Evolutionary conservation across 2,888 invertebrate species (phyloP).

Genomic region (Habrosyne pyritoides): DNA sequence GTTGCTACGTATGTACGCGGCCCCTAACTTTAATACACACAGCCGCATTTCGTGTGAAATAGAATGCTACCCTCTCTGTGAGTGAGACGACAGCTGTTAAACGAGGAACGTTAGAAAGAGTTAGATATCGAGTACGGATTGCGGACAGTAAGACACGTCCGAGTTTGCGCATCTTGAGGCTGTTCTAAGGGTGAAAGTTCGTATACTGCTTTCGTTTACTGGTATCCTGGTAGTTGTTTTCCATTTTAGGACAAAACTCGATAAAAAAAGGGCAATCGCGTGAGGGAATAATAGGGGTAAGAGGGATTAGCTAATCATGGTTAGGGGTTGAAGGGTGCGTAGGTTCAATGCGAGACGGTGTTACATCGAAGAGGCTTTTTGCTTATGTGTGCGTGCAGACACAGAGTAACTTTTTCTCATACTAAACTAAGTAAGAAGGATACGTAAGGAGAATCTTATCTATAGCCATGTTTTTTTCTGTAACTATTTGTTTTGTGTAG

Average conservation of each 20-base stretch:
- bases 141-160: conserved; percentile 62
- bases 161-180: conserved; percentile 78
- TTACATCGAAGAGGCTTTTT: conserved; percentile 15
- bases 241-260: conserved; percentile 84
- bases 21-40: conserved; percentile 65
- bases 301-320: conserved; percentile 51
- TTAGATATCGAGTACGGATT: conserved; percentile 55
- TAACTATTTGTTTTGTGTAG: too few relatives aligned
- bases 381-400: conserved; percentile 31
- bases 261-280: conserved; percentile 77
- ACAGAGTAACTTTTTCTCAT: conserved; percentile 8
- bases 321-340: conserved; percentile 63
- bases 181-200: conserved; percentile 70
- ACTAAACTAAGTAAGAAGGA: too few relatives aligned
- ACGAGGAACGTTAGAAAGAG: conserved; percentile 65
- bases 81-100: conserved; percentile 49
- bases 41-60: conserved; percentile 42
- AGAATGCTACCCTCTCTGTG: conserved; percentile 58
- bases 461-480: too few relatives aligned
- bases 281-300: conserved; percentile 35
- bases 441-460: too few relatives aligned
- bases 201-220: conserved; percentile 56
- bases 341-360: conserved; percentile 20
- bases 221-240: conserved; percentile 79
- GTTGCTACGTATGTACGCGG: conserved; percentile 60